Conservation (phyloP, 2,888 invertebrate genomes). For the Nesidiocoris tenuis region DNA sequence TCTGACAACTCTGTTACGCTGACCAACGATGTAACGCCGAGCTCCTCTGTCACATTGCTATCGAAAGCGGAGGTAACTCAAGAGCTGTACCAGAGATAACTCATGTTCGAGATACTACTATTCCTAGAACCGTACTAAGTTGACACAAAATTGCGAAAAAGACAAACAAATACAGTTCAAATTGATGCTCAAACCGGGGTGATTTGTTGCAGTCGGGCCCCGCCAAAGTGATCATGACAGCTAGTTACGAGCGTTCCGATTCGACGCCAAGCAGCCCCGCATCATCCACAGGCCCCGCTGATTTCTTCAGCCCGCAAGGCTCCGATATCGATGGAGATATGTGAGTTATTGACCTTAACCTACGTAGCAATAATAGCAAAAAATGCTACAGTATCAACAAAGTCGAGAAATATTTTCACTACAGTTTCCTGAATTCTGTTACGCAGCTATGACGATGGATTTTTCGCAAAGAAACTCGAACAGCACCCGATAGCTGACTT, state of each 20-base stretch:
- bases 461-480: slow-evolving; percentile 53
- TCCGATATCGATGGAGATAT: slow-evolving; percentile 52
- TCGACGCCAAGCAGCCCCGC: slow-evolving; percentile 61
- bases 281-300: slow-evolving; percentile 52
- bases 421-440: too few species aligned
- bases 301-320: slow-evolving; percentile 51
- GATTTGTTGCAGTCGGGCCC: slow-evolving; percentile 50
- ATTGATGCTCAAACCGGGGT: neutral
- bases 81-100: too few species aligned
- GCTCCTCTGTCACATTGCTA: slow-evolving; percentile 52
- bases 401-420: too few species aligned
- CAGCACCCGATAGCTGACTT: slow-evolving; percentile 49
- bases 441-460: slow-evolving; percentile 60
- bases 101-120: too few species aligned
- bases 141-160: too few species aligned
- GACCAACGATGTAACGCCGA: slow-evolving; percentile 63
- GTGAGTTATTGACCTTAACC: slow-evolving; percentile 46
- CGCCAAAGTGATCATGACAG: slow-evolving; percentile 58
- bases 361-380: too few species aligned
- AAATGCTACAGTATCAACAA: too few species aligned
- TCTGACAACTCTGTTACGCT: slow-evolving; percentile 57
- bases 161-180: neutral
- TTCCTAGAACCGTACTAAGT: too few species aligned
- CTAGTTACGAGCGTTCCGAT: slow-evolving; percentile 64
- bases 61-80: slow-evolving; percentile 53